Percentiles rank a stretch among this genome's conserved stretches.
phyloP scores from a whole-genome alignment of 2,888 invertebrate genomes.

The Epinotia ramella region DNA sequence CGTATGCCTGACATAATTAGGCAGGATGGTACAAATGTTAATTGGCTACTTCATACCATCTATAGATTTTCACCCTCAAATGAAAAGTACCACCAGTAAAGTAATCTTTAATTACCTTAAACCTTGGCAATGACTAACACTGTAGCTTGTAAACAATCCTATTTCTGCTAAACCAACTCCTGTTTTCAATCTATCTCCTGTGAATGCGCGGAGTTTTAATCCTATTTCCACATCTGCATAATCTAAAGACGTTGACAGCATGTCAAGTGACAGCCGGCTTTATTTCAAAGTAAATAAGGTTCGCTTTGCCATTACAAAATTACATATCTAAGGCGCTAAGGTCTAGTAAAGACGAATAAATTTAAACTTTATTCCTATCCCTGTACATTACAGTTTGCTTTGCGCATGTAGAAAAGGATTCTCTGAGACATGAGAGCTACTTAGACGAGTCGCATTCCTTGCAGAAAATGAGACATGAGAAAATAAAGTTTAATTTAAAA shows the following conservation, averaged over 20 bases:
- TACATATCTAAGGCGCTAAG: slow-evolving; percentile 13
- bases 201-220: slow-evolving; percentile 36
- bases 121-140: too few species aligned
- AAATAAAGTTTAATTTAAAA: slow-evolving; percentile 31
- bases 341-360: slow-evolving; percentile 22
- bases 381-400: slow-evolving; percentile 19
- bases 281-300: slow-evolving; percentile 28
- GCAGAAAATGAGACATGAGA: slow-evolving; percentile 23
- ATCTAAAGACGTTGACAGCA: slow-evolving; percentile 38
- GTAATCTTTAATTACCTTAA: too few species aligned
- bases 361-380: slow-evolving; percentile 34
- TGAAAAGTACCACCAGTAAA: too few species aligned
- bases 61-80: too few species aligned
- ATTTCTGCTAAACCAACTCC: background rate
- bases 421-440: slow-evolving; percentile 2
- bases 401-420: slow-evolving; percentile 19
- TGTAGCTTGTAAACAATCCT: background rate
- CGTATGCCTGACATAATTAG: too few species aligned
- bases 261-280: slow-evolving; percentile 35
- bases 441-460: slow-evolving; percentile 25
- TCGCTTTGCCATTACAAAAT: slow-evolving; percentile 22
- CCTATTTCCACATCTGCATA: slow-evolving; percentile 45
- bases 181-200: slow-evolving; percentile 16
- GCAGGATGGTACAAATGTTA: too few species aligned
- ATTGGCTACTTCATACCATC: too few species aligned